A percentile compares a stretch with the other conserved stretches of the same genome.
Evolutionary conservation across 2,113 vertebrate genomes (phyloP).

Genomic region (Bettongia penicillata): DNA sequence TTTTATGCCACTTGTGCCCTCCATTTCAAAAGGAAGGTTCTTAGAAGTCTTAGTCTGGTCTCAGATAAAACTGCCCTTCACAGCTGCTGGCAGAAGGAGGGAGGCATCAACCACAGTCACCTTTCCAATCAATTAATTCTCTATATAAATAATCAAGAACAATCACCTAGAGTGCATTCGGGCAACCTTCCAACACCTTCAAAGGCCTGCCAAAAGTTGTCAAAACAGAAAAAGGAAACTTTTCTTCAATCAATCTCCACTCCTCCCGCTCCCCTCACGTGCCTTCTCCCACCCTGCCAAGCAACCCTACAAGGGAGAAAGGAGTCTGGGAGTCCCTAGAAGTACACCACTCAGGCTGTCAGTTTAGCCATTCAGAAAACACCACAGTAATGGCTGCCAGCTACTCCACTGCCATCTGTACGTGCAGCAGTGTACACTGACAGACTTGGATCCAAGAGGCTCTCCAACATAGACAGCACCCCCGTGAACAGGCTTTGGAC

Average conservation of each 20-base stretch:
- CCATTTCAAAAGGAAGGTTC: not conserved
- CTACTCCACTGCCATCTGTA: not conserved
- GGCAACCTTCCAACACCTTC: not conserved
- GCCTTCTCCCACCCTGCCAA: not conserved
- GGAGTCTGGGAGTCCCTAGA: not conserved
- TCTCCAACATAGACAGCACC: not conserved
- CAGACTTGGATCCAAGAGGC: not conserved
- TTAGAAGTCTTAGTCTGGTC: not conserved
- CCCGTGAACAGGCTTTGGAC: slow-evolving; percentile 7
- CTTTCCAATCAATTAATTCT: slow-evolving; percentile 15
- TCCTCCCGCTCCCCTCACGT: too few species aligned
- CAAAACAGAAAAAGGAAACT: not conserved
- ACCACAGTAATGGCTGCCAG: not conserved
- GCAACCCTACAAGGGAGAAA: not conserved
- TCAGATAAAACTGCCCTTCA: not conserved
- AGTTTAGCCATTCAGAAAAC: not conserved
- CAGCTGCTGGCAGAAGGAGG: not conserved
- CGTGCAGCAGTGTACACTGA: too few species aligned
- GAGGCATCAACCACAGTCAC: not conserved
- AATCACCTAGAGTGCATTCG: not conserved
- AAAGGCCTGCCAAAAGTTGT: not conserved
- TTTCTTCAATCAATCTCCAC: not conserved
- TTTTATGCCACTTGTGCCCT: not conserved
- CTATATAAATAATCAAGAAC: not conserved
- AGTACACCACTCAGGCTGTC: too few species aligned